phyloP scores from a whole-genome alignment of 2,797 vertebrate species.

The Cossypha niveicapilla region DNA sequence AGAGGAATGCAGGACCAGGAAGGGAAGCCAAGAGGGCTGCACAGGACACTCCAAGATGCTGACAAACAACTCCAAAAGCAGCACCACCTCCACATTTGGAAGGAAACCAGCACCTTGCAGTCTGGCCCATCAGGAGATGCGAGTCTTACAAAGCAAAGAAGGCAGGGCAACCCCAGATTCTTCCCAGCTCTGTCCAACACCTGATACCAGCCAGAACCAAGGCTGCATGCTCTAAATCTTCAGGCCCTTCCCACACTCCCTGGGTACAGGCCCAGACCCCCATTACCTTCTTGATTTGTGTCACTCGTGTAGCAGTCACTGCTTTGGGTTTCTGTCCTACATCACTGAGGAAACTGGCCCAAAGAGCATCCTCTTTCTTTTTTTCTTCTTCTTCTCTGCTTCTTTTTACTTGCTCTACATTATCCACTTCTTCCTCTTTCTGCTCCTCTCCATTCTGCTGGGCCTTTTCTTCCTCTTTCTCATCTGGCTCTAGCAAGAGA shows the following conservation, averaged over 20 bases:
- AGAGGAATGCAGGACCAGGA: background rate
- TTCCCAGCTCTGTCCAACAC: background rate
- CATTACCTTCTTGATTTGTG: slow-evolving; percentile 9
- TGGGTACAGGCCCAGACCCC: background rate
- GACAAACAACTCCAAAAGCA: background rate
- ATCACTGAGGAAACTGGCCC: slow-evolving; percentile 94
- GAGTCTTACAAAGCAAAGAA: background rate
- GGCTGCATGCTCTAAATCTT: fast-evolving
- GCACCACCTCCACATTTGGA: fast-evolving
- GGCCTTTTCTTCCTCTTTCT: slow-evolving; percentile 55
- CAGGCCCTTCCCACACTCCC: background rate
- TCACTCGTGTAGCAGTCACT: background rate
- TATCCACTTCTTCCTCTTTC: background rate
- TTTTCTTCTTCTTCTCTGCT: slow-evolving; percentile 70
- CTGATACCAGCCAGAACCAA: background rate
- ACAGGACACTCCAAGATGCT: fast-evolving
- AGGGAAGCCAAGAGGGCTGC: background rate
- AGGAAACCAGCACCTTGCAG: background rate
- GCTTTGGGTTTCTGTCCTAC: slow-evolving; percentile 84
- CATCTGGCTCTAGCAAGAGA: slow-evolving; percentile 72
- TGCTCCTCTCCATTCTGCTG: slow-evolving; percentile 36
- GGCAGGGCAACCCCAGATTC: background rate
- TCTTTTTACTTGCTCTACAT: background rate
- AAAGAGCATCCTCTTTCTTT: slow-evolving; percentile 91
- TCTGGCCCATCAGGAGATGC: fast-evolving